phyloP scores from a whole-genome alignment of 1,140 invertebrate species.

The Palaemon carinicauda region DNA sequence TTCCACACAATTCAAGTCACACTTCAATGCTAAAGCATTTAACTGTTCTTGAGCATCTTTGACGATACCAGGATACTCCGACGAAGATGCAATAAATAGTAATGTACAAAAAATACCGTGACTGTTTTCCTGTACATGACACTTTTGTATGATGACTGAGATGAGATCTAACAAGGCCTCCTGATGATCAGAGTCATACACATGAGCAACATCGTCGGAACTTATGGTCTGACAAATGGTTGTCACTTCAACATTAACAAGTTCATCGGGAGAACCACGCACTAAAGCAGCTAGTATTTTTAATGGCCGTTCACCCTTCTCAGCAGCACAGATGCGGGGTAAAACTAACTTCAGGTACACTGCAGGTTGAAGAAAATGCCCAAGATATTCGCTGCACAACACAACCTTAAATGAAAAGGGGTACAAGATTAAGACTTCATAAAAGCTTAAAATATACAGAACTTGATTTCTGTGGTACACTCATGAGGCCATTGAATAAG shows the following conservation, averaged over 20 bases:
- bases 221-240: background rate
- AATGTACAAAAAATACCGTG: constrained; percentile 5
- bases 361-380: constrained; percentile 20
- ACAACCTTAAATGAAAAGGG: constrained; percentile 9
- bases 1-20: background rate
- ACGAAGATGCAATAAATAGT: constrained; percentile 37
- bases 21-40: background rate
- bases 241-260: background rate
- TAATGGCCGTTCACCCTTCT: constrained; percentile 10
- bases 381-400: constrained; percentile 34
- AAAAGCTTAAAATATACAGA: too few relatives aligned
- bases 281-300: constrained; percentile 4
- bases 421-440: background rate
- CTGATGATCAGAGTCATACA: constrained; percentile 3
- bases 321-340: background rate
- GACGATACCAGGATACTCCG: background rate
- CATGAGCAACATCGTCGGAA: constrained; percentile 15
- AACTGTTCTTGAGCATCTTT: constrained; percentile 10
- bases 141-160: constrained; percentile 17
- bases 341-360: constrained; percentile 30
- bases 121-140: constrained; percentile 9
- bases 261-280: background rate
- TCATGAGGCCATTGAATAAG: too few relatives aligned
- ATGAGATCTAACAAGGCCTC: constrained; percentile 21
- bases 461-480: too few relatives aligned